Conservation (phyloP, 2,888 invertebrate genomes). For the Diplazon laetatorius region DNA sequence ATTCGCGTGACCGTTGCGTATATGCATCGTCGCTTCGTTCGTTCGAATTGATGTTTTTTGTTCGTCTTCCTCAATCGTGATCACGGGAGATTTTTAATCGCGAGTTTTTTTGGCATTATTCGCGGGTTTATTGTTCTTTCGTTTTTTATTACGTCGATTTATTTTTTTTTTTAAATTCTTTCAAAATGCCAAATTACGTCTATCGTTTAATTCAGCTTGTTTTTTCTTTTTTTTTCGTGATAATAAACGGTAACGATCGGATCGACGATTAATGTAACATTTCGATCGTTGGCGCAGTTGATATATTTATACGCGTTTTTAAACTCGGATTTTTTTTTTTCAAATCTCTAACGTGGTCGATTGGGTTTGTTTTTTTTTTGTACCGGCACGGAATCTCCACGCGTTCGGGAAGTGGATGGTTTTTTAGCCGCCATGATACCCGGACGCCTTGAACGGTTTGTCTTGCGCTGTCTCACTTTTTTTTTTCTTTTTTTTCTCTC, state of each 20-base stretch:
- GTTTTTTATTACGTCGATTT: neutral
- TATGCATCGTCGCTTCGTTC: too few species aligned
- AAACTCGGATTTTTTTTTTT: slow-evolving; percentile 48
- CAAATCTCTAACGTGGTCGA: slow-evolving; percentile 34
- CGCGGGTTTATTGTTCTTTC: slow-evolving; percentile 30
- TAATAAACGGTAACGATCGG: slow-evolving; percentile 51
- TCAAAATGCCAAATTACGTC: too few species aligned
- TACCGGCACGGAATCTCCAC: slow-evolving; percentile 74
- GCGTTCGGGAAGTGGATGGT: slow-evolving; percentile 79
- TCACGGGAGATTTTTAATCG: slow-evolving; percentile 50
- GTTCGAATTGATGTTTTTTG: too few species aligned
- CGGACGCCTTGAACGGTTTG: slow-evolving; percentile 71
- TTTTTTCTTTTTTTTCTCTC: slow-evolving; percentile 49
- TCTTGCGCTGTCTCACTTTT: slow-evolving; percentile 51
- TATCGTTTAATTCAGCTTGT: neutral
- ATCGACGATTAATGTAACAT: slow-evolving; percentile 46
- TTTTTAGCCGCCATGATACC: slow-evolving; percentile 80
- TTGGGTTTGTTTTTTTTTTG: slow-evolving; percentile 53
- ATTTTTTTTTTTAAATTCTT: neutral
- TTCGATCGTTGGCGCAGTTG: slow-evolving; percentile 54
- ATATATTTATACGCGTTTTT: slow-evolving; percentile 43
- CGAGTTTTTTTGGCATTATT: slow-evolving; percentile 53
- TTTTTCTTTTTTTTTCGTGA: too few species aligned
- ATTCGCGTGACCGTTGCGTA: too few species aligned
- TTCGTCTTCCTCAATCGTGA: too few species aligned